These are phyloP conservation scores for Nautilus pompilius DNA, from an alignment of 1,140 invertebrate genomes.

Conservation along the genomic window DNA sequence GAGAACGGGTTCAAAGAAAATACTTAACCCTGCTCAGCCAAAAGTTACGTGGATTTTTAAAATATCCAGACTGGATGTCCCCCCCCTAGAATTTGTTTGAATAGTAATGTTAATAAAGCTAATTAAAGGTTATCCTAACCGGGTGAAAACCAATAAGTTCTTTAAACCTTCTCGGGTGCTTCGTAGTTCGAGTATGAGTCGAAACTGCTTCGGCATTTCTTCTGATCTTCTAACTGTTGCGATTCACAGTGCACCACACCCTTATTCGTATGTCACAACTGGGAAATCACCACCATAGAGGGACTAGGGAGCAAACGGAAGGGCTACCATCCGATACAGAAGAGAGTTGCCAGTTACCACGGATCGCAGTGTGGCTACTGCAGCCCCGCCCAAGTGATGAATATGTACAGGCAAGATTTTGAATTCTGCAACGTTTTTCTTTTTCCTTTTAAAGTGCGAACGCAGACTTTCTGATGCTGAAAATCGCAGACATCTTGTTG, in stretches of 20 bases:
- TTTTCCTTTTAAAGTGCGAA: neutral
- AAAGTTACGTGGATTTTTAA: no score
- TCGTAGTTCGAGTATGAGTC: no score
- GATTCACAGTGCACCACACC: constrained; percentile 63
- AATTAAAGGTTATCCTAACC: no score
- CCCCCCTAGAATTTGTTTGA: no score
- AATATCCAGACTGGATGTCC: no score
- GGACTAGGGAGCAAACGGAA: constrained; percentile 67
- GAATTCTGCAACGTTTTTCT: neutral
- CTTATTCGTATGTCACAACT: constrained; percentile 69
- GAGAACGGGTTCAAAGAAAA: no score
- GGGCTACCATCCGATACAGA: constrained; percentile 34
- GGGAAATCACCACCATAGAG: constrained; percentile 76
- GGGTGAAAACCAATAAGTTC: no score
- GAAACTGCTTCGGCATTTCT: no score
- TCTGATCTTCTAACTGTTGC: no score
- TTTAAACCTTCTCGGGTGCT: no score
- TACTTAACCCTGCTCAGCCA: no score
- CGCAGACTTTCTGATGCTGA: neutral
- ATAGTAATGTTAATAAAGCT: no score
- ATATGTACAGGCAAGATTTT: constrained; percentile 45
- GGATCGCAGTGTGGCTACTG: constrained; percentile 62
- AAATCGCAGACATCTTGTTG: neutral
- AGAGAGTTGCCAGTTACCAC: constrained; percentile 38
- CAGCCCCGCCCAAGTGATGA: constrained; percentile 48